A percentile compares a stretch with the other conserved stretches of the same genome.
Evolutionary conservation across 1,140 invertebrate species (phyloP).

Genomic region (Heliconius nattereri): DNA sequence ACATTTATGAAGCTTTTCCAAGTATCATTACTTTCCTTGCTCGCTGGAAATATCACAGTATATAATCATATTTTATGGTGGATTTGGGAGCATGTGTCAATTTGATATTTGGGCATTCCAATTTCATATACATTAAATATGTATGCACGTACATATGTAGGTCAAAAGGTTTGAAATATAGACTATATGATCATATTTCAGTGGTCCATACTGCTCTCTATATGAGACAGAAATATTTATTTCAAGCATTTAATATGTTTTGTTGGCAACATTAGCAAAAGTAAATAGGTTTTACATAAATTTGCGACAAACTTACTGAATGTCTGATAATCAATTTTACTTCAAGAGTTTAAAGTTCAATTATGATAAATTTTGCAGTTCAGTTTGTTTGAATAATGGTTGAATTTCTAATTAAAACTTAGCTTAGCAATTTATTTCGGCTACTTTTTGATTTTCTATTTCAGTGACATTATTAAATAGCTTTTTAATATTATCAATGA

Average conservation of each 20-base stretch:
- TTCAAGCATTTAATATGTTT: background rate
- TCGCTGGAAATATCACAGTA: background rate
- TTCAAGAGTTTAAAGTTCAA: background rate
- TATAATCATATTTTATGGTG: background rate
- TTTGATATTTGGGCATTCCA: background rate
- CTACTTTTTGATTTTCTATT: background rate
- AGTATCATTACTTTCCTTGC: background rate
- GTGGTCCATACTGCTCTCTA: no score
- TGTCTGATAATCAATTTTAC: background rate
- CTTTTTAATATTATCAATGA: no score
- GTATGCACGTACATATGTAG: no score
- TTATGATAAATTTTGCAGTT: slow-evolving; percentile 4
- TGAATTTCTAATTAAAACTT: background rate
- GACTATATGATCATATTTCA: no score
- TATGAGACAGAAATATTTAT: background rate
- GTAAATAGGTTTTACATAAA: background rate
- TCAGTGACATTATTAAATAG: no score
- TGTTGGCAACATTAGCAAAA: background rate
- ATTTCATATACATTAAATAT: background rate
- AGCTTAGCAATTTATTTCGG: background rate
- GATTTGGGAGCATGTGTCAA: background rate
- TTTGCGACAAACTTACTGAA: background rate
- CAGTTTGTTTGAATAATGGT: slow-evolving; percentile 5
- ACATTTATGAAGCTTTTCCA: background rate
- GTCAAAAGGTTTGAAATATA: no score